phyloP scores from a whole-genome alignment of 2,113 vertebrate genomes.

The Xiphophorus maculatus region DNA sequence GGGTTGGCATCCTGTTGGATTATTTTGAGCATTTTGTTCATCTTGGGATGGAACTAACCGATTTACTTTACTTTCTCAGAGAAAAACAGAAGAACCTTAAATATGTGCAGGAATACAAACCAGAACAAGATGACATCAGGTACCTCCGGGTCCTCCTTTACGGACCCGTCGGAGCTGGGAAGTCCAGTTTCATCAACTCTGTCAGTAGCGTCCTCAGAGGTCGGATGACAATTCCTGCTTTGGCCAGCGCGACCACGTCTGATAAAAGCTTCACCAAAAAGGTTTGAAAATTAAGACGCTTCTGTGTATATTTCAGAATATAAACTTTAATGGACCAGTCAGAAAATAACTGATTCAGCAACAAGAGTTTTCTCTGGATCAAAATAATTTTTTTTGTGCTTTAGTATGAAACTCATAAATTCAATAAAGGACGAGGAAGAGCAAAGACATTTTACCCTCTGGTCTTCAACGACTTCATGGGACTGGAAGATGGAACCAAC shows the following conservation, averaged over 20 bases:
- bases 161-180: slow-evolving; percentile 5
- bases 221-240: neutral
- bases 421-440: neutral
- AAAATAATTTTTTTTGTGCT: neutral
- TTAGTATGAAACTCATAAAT: slow-evolving; percentile 9
- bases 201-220: neutral
- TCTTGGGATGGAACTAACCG: neutral
- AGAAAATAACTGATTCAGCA: neutral
- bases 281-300: slow-evolving; percentile 2
- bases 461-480: slow-evolving; percentile 13
- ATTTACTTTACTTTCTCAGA: neutral
- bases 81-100: neutral
- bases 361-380: neutral
- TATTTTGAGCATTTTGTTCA: neutral
- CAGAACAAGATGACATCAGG: neutral
- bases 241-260: neutral
- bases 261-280: slow-evolving; percentile 9
- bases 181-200: slow-evolving; percentile 27
- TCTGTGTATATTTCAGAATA: neutral
- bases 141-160: slow-evolving; percentile 6
- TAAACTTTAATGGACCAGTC: neutral
- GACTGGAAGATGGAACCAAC: neutral
- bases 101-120: slow-evolving; percentile 2
- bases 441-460: neutral
- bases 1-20: neutral